Evolutionary conservation across 2,888 invertebrate genomes (phyloP).

Genomic region (Odontomyia ornata): DNA sequence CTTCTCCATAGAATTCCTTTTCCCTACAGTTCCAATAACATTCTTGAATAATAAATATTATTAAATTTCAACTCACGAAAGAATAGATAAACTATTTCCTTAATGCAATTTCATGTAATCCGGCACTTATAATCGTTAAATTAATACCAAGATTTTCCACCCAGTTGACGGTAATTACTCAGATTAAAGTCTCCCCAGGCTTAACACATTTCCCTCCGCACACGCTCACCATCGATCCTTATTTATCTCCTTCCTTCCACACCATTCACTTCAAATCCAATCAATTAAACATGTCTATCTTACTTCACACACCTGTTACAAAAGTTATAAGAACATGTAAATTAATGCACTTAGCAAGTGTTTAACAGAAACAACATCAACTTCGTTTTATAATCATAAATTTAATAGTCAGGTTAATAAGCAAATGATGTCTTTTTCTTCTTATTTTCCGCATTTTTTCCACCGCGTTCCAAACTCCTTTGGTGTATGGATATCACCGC

Average conservation of each 20-base stretch:
- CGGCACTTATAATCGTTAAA: not conserved
- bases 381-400: constrained; percentile 17
- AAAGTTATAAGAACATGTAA: constrained; percentile 17
- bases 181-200: not conserved
- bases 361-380: constrained; percentile 15
- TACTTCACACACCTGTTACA: not conserved
- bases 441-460: too few relatives aligned
- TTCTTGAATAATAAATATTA: too few relatives aligned
- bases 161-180: not conserved
- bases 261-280: not conserved
- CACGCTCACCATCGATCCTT: not conserved
- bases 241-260: not conserved
- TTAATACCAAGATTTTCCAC: constrained; percentile 1
- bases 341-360: constrained; percentile 38
- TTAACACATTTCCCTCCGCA: too few relatives aligned
- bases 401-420: constrained; percentile 16
- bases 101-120: too few relatives aligned
- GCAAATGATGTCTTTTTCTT: not conserved
- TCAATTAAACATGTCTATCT: constrained; percentile 2
- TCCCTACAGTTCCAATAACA: too few relatives aligned
- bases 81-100: too few relatives aligned
- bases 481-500: too few relatives aligned
- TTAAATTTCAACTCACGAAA: too few relatives aligned
- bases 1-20: too few relatives aligned
- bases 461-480: too few relatives aligned